Evolutionary conservation across 2,888 invertebrate genomes (phyloP), one percentile per base, ranked within the genome.

Genomic region (Caenorhabditis angaria): DNA sequence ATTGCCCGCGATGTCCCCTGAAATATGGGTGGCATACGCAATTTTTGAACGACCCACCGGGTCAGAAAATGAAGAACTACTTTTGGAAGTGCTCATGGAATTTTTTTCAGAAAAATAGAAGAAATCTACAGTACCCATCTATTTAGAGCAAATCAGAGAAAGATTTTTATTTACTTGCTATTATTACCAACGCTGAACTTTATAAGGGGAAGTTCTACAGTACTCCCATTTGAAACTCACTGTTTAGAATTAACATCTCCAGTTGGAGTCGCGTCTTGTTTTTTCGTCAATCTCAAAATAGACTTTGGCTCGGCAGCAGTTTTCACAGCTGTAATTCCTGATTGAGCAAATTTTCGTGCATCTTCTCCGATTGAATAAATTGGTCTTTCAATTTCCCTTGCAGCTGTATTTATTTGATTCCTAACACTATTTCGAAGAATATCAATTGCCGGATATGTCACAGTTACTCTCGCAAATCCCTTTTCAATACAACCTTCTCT

Each of bases 1-100:
- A 82, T 82, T 81, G 76, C 82, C 82, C 82, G 82, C 82, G 77
- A 65, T 77, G 69, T 54, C 66, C 78, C 74, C 77, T 82, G 82
- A 80, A 80, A 80, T 57, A 71, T 54, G 78, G 73, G 80, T 79
- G 67, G 29, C 65, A 72, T 77, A 74, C 76, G 81, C 81, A 80
- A 81, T 81, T 81, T 81, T 80, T 81, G 80, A 76, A 81, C 72
- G 78, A 66, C 62, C 57, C 57, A 61, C 62, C 2, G 18, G 25
- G 35, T 18, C 41, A 41, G 41, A 41, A 41, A 10, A 41, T 41
- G 18, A n/a, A n/a, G n/a, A n/a, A n/a, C n/a, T n/a, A n/a, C n/a
- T n/a, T 5, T 10, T 41, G 14, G 18, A 41, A 41, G 14, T 10
- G 32, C 32, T n/a, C n/a, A n/a, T n/a, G n/a, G n/a, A 32, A 32